Evolutionary conservation across 2,797 vertebrate genomes (phyloP).

Genomic region (Morus bassanus): DNA sequence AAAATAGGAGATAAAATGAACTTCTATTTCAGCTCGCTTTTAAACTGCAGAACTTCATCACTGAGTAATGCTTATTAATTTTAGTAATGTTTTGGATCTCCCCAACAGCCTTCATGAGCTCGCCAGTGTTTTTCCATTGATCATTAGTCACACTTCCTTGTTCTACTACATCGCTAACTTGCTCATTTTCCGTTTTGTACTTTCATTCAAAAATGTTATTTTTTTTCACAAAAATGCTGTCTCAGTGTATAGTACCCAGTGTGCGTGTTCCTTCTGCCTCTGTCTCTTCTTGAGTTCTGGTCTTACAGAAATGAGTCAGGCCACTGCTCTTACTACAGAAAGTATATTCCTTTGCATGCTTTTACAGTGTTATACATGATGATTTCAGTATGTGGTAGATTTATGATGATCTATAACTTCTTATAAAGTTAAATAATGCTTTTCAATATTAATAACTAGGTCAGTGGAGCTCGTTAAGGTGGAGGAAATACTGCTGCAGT

Average conservation of each 20-base stretch:
- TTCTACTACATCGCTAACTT: neutral
- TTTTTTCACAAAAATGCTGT: neutral
- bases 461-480: neutral
- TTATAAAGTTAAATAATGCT: neutral
- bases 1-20: neutral
- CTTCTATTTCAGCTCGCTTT: neutral
- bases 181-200: neutral
- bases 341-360: neutral
- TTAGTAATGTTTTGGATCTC: neutral
- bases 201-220: neutral
- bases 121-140: neutral
- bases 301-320: neutral
- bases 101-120: neutral
- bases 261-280: neutral
- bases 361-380: neutral
- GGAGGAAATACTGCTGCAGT: neutral
- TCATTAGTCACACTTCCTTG: neutral
- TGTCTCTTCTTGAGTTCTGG: neutral
- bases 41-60: neutral
- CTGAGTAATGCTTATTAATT: neutral
- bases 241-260: neutral
- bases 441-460: neutral
- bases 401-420: neutral
- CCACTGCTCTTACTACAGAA: neutral
- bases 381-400: neutral